phyloP scores from a whole-genome alignment of 2,113 vertebrate species.

The Xiphophorus couchianus region DNA sequence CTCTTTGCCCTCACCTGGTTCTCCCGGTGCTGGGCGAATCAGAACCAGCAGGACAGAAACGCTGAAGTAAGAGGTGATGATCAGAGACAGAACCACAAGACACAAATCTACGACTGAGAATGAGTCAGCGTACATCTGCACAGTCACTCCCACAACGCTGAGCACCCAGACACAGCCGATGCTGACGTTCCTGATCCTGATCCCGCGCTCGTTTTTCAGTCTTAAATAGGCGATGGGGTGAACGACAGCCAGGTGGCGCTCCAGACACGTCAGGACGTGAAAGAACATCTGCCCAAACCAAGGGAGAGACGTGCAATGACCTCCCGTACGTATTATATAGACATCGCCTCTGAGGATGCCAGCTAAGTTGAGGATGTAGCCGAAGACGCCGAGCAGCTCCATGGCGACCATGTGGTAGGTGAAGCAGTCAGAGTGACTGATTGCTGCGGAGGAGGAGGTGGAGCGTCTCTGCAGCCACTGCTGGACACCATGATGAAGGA shows the following conservation, averaged over 20 bases:
- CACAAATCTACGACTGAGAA: not conserved
- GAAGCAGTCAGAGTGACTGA: conserved; percentile 12
- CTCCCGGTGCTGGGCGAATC: conserved; percentile 3
- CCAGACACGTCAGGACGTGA: conserved; percentile 29
- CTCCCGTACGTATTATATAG: not conserved
- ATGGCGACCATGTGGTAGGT: conserved; percentile 12
- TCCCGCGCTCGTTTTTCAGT: conserved; percentile 12
- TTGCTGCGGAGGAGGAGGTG: not conserved
- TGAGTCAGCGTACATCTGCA: not conserved
- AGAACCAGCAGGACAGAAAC: conserved; percentile 8
- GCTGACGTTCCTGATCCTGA: conserved; percentile 17
- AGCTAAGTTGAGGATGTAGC: not conserved
- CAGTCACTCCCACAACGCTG: accelerated
- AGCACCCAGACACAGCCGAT: conserved; percentile 25
- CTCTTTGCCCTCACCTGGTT: not conserved
- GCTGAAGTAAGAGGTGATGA: not conserved
- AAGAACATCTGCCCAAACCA: not conserved
- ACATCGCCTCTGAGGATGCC: too few species aligned
- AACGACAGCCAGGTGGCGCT: conserved; percentile 38
- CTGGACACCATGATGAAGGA: conserved; percentile 1
- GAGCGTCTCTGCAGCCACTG: not conserved
- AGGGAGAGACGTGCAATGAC: accelerated
- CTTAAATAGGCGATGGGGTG: conserved; percentile 37
- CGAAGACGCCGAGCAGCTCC: not conserved
- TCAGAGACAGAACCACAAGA: not conserved